Percentiles rank a stretch among this genome's conserved stretches.
phyloP scores from a whole-genome alignment of 53 echinoderm and acorn worm genomes.

The Antedon mediterranea region DNA sequence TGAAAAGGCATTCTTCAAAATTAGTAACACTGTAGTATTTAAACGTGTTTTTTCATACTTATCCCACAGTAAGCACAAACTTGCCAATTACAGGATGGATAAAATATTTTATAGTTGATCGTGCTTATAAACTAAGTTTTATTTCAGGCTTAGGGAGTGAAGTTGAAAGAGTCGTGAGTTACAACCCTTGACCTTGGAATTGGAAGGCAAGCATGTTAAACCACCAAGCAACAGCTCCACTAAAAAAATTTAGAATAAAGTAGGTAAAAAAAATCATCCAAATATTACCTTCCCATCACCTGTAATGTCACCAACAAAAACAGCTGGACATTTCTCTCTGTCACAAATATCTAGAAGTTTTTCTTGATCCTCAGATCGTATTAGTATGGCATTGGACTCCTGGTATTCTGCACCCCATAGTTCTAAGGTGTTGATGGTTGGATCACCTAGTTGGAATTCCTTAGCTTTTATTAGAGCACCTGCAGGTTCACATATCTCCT shows the following conservation, averaged over 20 bases:
- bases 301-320: constrained; percentile 82
- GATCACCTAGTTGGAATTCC: constrained; percentile 81
- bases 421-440: constrained; percentile 93
- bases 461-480: constrained; percentile 84
- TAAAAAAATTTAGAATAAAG: background rate
- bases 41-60: too few relatives aligned
- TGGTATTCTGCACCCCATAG: constrained; percentile 99
- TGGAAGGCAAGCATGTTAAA: too few relatives aligned
- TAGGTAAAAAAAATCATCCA: too few relatives aligned
- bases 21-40: background rate
- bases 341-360: constrained; percentile 45
- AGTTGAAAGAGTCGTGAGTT: too few relatives aligned
- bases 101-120: too few relatives aligned
- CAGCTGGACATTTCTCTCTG: constrained; percentile 79
- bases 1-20: background rate
- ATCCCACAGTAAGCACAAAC: too few relatives aligned
- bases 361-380: constrained; percentile 33
- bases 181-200: too few relatives aligned
- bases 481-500: constrained; percentile 86
- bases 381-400: constrained; percentile 84
- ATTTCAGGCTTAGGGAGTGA: too few relatives aligned
- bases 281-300: constrained; percentile 97
- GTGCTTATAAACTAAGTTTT: too few relatives aligned
- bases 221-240: too few relatives aligned
- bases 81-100: too few relatives aligned